A percentile compares a stretch with the other conserved stretches of the same genome.
These are phyloP conservation scores for Drosophila tanythrix DNA, from an alignment of 2,888 invertebrate genomes.

Conservation along the genomic window DNA sequence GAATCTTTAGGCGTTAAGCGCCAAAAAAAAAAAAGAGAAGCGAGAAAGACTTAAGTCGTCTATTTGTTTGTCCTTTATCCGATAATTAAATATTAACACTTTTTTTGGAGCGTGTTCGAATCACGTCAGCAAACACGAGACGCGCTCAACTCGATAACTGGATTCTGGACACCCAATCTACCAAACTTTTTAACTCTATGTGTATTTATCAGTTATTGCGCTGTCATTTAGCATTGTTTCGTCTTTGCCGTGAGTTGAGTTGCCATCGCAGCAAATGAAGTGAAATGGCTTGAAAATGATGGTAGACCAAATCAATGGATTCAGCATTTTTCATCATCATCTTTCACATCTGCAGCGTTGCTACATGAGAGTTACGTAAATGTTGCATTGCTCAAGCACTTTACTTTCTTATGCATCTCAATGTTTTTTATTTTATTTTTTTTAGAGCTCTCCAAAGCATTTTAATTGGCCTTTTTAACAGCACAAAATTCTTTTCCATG, in stretches of 20 bases:
- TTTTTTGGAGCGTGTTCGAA: not conserved
- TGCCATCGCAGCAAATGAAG: conserved; percentile 68
- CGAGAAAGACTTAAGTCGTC: not conserved
- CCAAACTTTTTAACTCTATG: conserved; percentile 20
- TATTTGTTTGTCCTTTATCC: not conserved
- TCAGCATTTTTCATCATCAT: conserved; percentile 13
- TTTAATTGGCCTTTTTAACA: conserved; percentile 29
- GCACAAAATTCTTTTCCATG: conserved; percentile 42
- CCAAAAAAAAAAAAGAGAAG: not conserved
- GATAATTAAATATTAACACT: not conserved
- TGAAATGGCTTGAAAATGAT: conserved; percentile 71
- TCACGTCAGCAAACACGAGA: not conserved
- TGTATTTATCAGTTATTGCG: conserved; percentile 56
- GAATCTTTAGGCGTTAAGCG: not conserved
- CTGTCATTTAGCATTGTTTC: conserved; percentile 64
- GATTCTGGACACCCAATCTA: conserved; percentile 11
- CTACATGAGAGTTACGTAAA: conserved; percentile 17
- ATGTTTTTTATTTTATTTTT: conserved; percentile 4
- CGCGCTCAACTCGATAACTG: not conserved
- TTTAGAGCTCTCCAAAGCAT: conserved; percentile 12
- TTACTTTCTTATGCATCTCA: conserved; percentile 22
- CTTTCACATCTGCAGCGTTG: not conserved
- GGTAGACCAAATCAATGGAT: conserved; percentile 74
- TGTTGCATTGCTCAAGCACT: conserved; percentile 17
- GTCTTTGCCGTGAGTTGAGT: conserved; percentile 39